Evolutionary conservation across 2,113 vertebrate genomes (phyloP), one percentile per base, ranked within the genome.

Genomic region (Dunckerocampus dactyliophorus): DNA sequence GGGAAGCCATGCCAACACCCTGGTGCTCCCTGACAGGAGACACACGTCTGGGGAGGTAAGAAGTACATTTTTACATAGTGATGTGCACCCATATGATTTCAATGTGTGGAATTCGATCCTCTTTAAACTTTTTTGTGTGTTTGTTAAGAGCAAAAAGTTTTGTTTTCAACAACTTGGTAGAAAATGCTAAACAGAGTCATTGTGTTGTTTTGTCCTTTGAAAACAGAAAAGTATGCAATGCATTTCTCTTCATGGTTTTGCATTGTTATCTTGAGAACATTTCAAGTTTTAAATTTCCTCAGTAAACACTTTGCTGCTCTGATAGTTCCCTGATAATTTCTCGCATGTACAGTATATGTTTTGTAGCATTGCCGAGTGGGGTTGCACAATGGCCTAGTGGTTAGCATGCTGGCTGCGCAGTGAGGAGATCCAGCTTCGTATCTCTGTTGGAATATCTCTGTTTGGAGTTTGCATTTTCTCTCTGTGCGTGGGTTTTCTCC

Each of bases 1-100:
- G 0, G 85, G 82, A 4, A 87, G 79, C 61, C 80, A 85, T 59
- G 64, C 75, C 2, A 87, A 85, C 34, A 87, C 85, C 24, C 66
- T 87, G 1, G 62, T 82, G 15, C 20, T 85, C 3, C 68, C 77
- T 12, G 82, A 80, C 21, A 73, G 80, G 12, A 80, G 76, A 9
- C 58, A 47, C 47, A 15, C 62, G 14, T 62, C 67, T 47, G 66
- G 7, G n/a, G 72, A 72, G 56, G 62, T 59, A 71, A 64, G 56
- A 59, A 2, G 9, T 17, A 17, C 11, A 16, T 17, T 19, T 0
- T 15, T 47, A 17, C 16, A 54, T 47, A 6, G 15, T 7, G 19
- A 20, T 58, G 37, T 45, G 20, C 14, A 17, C 13, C 2, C 37
- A 4, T 2, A 22, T 43, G 39, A 43, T 4, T 43, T 45, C 28